Conservation (phyloP, 2,888 invertebrate genomes). For the Microctonus hyperodae region DNA sequence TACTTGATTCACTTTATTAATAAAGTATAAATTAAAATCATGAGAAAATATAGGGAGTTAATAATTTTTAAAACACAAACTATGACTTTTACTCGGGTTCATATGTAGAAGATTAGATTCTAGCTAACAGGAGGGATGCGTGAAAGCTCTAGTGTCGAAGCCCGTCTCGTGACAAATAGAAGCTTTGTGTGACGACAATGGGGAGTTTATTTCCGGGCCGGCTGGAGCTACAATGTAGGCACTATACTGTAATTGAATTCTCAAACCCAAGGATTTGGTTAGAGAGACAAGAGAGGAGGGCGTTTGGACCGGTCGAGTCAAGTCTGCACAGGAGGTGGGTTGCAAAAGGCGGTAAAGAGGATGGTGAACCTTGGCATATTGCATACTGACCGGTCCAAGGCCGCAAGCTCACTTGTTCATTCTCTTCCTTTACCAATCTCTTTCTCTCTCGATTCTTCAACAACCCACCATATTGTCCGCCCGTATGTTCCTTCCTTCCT, state of each 20-base stretch:
- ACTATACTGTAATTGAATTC: conserved; percentile 64
- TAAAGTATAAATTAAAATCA: not conserved
- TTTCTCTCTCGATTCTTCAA: not conserved
- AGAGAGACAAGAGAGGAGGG: conserved; percentile 39
- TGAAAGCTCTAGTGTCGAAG: conserved; percentile 50
- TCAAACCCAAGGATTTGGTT: conserved; percentile 60
- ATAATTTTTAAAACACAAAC: conserved; percentile 1
- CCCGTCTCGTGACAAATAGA: conserved; percentile 61
- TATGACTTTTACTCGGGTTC: not conserved
- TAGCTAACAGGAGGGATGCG: conserved; percentile 19
- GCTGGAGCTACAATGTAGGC: conserved; percentile 63
- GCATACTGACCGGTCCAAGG: conserved; percentile 60
- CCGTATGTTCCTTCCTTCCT: conserved; percentile 56
- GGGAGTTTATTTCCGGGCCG: conserved; percentile 64
- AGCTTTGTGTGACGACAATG: conserved; percentile 62
- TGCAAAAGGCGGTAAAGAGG: too few species aligned
- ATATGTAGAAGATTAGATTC: not conserved
- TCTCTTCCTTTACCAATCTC: not conserved
- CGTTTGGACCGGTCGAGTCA: conserved; percentile 35
- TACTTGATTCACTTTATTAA: not conserved
- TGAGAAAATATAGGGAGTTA: not conserved
- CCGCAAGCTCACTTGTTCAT: conserved; percentile 39
- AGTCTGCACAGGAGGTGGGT: conserved; percentile 25
- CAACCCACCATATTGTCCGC: conserved; percentile 58
- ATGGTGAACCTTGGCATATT: conserved; percentile 60